Evolutionary conservation across 2,797 vertebrate species (phyloP).

Genomic region (Arrhamphus sclerolepis): DNA sequence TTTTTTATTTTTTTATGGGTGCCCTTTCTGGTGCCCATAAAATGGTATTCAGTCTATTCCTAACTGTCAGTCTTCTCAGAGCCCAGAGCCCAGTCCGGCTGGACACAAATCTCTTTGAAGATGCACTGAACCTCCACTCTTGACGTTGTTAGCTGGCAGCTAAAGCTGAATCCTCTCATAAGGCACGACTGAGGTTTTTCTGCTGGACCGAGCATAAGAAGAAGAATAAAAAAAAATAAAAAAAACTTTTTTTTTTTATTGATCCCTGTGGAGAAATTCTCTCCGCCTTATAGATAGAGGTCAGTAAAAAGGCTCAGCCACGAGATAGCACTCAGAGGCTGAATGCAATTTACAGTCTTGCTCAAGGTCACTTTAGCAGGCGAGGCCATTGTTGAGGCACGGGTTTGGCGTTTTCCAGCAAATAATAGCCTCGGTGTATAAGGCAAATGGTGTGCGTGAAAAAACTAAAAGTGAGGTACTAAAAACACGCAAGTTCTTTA

Average conservation of each 20-base stretch:
- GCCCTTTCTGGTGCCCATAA: no score
- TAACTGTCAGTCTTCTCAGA: no score
- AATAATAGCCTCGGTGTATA: conserved; percentile 7
- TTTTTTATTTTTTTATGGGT: no score
- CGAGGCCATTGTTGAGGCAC: conserved; percentile 25
- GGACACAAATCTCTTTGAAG: conserved; percentile 8
- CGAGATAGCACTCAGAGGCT: conserved; percentile 16
- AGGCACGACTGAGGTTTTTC: conserved; percentile 45
- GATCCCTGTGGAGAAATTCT: conserved; percentile 52
- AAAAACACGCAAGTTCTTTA: conserved; percentile 21
- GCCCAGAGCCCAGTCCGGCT: no score
- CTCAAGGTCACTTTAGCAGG: conserved; percentile 37
- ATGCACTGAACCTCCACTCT: conserved; percentile 12
- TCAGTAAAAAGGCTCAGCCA: conserved; percentile 47
- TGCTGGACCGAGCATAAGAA: conserved; percentile 32
- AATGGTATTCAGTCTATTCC: no score
- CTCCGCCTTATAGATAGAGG: conserved; percentile 45
- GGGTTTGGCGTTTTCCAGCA: conserved; percentile 17
- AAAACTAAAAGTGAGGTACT: conserved; percentile 35
- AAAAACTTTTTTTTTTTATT: conserved; percentile 45
- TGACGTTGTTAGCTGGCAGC: conserved; percentile 7
- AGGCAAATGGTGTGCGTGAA: conserved; percentile 10
- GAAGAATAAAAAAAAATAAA: no score
- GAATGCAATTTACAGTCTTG: conserved; percentile 26
- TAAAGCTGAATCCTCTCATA: conserved; percentile 36